phyloP scores from a whole-genome alignment of 2,113 vertebrate genomes.

The Struthio camelus region DNA sequence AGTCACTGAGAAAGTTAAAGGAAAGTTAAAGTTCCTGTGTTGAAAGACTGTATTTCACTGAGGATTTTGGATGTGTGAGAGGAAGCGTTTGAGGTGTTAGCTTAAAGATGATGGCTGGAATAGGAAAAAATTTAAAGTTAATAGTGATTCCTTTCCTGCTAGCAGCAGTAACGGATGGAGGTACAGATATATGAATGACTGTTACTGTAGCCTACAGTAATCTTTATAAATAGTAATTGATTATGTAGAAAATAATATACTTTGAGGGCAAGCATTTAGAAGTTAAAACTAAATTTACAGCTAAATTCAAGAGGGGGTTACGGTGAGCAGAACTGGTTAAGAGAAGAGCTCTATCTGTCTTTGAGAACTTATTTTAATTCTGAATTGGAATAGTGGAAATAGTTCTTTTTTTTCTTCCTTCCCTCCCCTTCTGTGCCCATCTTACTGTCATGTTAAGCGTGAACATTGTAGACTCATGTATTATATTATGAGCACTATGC shows the following conservation, averaged over 20 bases:
- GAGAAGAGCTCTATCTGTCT: not conserved
- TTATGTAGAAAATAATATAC: not conserved
- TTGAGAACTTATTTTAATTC: not conserved
- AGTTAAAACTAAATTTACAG: not conserved
- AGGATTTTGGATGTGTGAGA: not conserved
- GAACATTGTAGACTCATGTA: not conserved
- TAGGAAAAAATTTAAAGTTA: not conserved
- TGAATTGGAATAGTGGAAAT: not conserved
- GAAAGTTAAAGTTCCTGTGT: conserved; percentile 17
- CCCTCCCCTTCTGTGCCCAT: not conserved
- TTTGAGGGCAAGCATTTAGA: not conserved
- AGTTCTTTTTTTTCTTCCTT: not conserved
- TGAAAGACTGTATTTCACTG: not conserved
- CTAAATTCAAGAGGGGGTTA: not conserved
- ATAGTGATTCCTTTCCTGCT: not conserved
- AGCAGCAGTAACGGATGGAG: not conserved
- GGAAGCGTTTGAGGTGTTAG: not conserved
- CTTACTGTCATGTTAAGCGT: not conserved
- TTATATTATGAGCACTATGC: not conserved
- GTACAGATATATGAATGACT: not conserved
- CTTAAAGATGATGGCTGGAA: not conserved
- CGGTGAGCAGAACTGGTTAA: not conserved
- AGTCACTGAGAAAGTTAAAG: conserved; percentile 16
- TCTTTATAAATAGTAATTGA: not conserved
- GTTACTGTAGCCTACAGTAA: not conserved